Conservation (phyloP, 2,113 vertebrate species). For the Eulemur rufifrons region DNA sequence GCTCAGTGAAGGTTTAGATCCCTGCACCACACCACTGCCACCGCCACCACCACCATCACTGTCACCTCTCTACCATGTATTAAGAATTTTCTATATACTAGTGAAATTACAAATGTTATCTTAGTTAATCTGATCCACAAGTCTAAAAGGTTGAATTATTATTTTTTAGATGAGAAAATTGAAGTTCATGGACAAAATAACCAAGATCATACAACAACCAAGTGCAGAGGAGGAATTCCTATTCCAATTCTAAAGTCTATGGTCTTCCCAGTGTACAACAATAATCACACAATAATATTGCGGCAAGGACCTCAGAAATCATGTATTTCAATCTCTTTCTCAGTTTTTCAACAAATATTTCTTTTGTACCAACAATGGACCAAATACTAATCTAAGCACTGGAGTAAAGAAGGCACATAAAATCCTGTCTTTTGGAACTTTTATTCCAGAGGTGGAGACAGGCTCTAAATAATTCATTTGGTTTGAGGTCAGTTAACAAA, state of each 20-base stretch:
- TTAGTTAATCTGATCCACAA: neutral
- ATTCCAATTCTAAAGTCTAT: neutral
- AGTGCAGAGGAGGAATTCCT: neutral
- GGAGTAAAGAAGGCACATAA: neutral
- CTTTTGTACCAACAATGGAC: neutral
- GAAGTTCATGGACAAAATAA: neutral
- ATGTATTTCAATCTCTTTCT: neutral
- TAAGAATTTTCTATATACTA: neutral
- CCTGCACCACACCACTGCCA: too few species aligned
- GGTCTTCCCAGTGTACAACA: neutral
- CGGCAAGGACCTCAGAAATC: neutral
- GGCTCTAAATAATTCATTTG: neutral
- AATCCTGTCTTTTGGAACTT: neutral
- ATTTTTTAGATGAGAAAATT: neutral
- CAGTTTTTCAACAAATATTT: neutral
- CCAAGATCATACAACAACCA: neutral
- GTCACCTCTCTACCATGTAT: too few species aligned
- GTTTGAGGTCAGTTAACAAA: neutral
- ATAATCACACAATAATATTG: neutral
- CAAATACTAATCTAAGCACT: neutral
- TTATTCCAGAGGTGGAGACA: neutral
- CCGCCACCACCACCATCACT: neutral
- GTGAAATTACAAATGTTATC: neutral
- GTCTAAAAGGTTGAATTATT: neutral
- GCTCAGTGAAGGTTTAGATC: neutral